Evolutionary conservation across 1,140 invertebrate genomes (phyloP), one percentile per base, ranked within the genome.

Genomic region (Hyles vespertilio): DNA sequence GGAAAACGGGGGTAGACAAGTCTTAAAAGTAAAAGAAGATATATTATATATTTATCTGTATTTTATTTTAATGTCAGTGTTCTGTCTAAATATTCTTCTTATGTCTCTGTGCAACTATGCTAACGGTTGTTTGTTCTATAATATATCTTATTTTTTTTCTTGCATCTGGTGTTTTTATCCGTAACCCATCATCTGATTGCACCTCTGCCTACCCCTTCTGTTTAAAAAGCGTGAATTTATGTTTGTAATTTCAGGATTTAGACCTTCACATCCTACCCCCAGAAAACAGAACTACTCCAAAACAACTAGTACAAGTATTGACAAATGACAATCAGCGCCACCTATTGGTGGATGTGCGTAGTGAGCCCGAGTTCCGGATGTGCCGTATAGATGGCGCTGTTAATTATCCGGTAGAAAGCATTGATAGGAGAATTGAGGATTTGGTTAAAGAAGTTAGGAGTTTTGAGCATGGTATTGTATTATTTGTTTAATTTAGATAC

Each of bases 361-460:
- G 64, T 8, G 72, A 74, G 52, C 10, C 67, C 0, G 84, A 87
- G 69, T 87, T 76, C 61, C 50, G 64, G 1, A 87, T 87, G 84
- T 87, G 84, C 48, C 60, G 65, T 0, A 77, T 87, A 73, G 67
- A 74, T 44, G 81, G 81, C 62, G 63, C 79, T 57, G 61, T 78
- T 2, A 87, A 81, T 59, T 79, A 70, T 59, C 84, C 84, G 0
- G 65, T 84, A 22, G 77, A 84, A 5, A 51, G 63, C 4, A 56
- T 84, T 32, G 64, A 62, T 1, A 36, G 43, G 0, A 64, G 55
- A 2, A 48, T 81, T 2, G 61, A 72, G 0, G 36, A 54, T 3
- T 22, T 81, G 5, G 3, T 76, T 32, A 59, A 58, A 0, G 61
- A 65, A 11, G 72, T 82, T 5, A 62, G 51, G n/a, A 46, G 63